phyloP scores from a whole-genome alignment of 2,113 vertebrate genomes.

The Odontesthes bonariensis region DNA sequence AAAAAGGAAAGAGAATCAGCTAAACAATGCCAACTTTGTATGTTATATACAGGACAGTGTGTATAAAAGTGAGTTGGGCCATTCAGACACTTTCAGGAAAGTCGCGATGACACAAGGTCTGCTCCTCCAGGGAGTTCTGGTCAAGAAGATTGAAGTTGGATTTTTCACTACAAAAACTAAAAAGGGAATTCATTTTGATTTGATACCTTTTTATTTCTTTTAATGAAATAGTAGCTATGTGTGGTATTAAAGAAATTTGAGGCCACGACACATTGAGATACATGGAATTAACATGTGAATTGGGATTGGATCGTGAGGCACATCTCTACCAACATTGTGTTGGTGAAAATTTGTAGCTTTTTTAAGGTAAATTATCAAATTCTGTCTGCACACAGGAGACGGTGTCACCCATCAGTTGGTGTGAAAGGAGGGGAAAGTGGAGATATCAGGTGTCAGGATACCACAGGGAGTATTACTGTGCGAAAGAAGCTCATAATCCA shows the following conservation, averaged over 20 bases:
- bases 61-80: too few species aligned
- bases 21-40: too few species aligned
- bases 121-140: too few species aligned
- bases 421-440: constrained; percentile 33
- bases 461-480: constrained; percentile 57
- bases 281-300: background rate
- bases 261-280: too few species aligned
- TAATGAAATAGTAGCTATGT: background rate
- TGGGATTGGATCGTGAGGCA: background rate
- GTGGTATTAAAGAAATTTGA: background rate
- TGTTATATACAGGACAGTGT: too few species aligned
- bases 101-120: too few species aligned
- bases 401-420: constrained; percentile 6
- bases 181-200: too few species aligned
- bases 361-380: constrained; percentile 32
- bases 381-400: constrained; percentile 4
- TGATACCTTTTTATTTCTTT: background rate
- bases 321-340: background rate
- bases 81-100: too few species aligned
- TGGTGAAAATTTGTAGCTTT: constrained; percentile 25
- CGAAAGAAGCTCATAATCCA: constrained; percentile 75
- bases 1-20: too few species aligned
- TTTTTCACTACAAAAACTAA: too few species aligned
- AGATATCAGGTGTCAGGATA: constrained; percentile 57
- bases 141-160: too few species aligned